Evolutionary conservation across 2,888 invertebrate genomes (phyloP).

Genomic region (Embidobia sp.): DNA sequence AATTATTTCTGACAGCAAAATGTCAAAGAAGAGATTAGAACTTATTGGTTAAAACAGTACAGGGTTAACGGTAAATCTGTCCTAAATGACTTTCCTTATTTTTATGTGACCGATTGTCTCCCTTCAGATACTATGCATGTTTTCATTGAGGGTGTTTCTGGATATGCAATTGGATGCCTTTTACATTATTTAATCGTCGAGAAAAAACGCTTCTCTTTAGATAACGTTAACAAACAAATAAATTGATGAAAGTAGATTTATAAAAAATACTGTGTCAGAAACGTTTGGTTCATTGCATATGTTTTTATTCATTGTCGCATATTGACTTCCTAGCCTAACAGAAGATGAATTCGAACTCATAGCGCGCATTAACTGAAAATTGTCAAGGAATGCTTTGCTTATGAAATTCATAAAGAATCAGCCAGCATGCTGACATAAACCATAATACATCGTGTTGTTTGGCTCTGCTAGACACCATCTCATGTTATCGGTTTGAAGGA

Average conservation of each 20-base stretch:
- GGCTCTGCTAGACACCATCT: conserved; percentile 61
- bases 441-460: conserved; percentile 60
- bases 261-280: conserved; percentile 53
- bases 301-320: conserved; percentile 21
- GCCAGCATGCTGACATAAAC: conserved; percentile 51
- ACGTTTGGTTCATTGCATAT: conserved; percentile 9
- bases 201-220: not conserved
- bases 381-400: conserved; percentile 23
- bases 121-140: not conserved
- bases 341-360: conserved; percentile 18
- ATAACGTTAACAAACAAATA: conserved; percentile 5
- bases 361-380: conserved; percentile 27
- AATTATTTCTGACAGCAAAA: not conserved
- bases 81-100: not conserved
- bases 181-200: conserved; percentile 2
- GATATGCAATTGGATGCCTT: not conserved
- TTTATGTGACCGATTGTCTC: not conserved
- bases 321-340: too few relatives aligned
- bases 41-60: not conserved
- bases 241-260: conserved; percentile 19
- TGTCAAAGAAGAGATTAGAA: conserved; percentile 23
- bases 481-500: conserved; percentile 63
- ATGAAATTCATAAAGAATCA: conserved; percentile 20
- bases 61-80: not conserved
- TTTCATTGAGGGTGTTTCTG: not conserved